Evolutionary conservation across 2,113 vertebrate genomes (phyloP).

Genomic region (Chitala chitala): DNA sequence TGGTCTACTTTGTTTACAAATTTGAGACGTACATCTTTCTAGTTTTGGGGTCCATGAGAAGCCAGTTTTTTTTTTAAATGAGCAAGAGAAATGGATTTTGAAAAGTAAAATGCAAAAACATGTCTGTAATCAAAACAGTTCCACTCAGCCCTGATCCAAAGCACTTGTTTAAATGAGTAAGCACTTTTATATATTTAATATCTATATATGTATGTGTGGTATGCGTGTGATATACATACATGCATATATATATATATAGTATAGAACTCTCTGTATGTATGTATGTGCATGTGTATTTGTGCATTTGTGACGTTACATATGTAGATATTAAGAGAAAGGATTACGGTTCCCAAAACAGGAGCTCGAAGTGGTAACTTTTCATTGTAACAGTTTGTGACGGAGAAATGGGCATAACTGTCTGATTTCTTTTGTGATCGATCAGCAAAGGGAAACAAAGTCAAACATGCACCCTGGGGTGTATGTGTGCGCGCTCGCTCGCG

Average conservation of each 20-base stretch:
- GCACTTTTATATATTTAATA: conserved; percentile 83
- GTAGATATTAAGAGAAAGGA: conserved; percentile 56
- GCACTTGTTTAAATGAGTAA: conserved; percentile 88
- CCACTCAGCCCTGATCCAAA: conserved; percentile 74
- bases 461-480: conserved; percentile 28
- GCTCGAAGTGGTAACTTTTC: conserved; percentile 35
- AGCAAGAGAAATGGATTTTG: not conserved
- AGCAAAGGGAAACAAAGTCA: conserved; percentile 45
- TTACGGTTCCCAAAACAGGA: conserved; percentile 51
- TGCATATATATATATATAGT: too few species aligned
- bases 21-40: conserved; percentile 13
- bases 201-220: conserved; percentile 60
- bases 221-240: too few species aligned
- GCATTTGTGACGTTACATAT: conserved; percentile 43
- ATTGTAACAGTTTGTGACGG: conserved; percentile 21
- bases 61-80: conserved; percentile 36
- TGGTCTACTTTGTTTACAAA: conserved; percentile 9
- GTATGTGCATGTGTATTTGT: not conserved
- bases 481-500: not conserved
- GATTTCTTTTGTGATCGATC: conserved; percentile 47
- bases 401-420: conserved; percentile 30
- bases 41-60: conserved; percentile 19
- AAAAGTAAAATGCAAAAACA: conserved; percentile 19
- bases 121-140: conserved; percentile 33
- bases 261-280: too few species aligned